phyloP scores from a whole-genome alignment of 2,888 invertebrate species.

The Chymomyza procnemis region DNA sequence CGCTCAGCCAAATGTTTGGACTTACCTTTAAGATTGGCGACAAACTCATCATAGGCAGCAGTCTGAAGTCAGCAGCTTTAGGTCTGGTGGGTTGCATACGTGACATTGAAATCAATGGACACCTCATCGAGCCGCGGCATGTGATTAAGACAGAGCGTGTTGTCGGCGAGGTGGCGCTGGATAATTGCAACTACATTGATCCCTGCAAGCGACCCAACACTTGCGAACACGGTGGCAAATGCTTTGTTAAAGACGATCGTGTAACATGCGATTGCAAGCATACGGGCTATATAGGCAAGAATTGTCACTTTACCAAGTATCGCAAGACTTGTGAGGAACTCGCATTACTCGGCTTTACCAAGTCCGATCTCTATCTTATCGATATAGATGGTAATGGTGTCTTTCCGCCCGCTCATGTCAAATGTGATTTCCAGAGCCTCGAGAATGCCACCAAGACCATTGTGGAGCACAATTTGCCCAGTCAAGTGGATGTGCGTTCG shows the following conservation, averaged over 20 bases:
- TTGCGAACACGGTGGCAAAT: slow-evolving; percentile 94
- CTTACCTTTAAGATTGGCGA: slow-evolving; percentile 85
- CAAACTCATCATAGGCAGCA: slow-evolving; percentile 88
- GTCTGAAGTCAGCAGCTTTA: slow-evolving; percentile 84
- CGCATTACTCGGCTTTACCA: slow-evolving; percentile 91
- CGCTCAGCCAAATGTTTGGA: slow-evolving; percentile 84
- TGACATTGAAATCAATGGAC: slow-evolving; percentile 90
- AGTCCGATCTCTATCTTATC: slow-evolving; percentile 93
- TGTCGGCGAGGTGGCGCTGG: slow-evolving; percentile 92
- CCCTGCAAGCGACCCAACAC: slow-evolving; percentile 93
- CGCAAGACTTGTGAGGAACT: slow-evolving; percentile 95
- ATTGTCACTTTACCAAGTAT: slow-evolving; percentile 95
- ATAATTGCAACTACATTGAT: slow-evolving; percentile 93
- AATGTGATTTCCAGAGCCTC: slow-evolving; percentile 93
- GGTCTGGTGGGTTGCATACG: slow-evolving; percentile 95
- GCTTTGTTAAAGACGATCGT: slow-evolving; percentile 91
- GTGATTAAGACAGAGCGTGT: slow-evolving; percentile 90
- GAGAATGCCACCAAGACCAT: slow-evolving; percentile 92
- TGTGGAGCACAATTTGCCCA: slow-evolving; percentile 93
- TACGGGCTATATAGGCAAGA: slow-evolving; percentile 94
- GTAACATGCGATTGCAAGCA: slow-evolving; percentile 93
- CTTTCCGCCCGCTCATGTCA: slow-evolving; percentile 93
- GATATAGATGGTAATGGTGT: slow-evolving; percentile 96
- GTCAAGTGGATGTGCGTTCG: slow-evolving; percentile 92
- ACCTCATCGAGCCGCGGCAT: slow-evolving; percentile 87